These are phyloP conservation scores for Drosophila ananassae DNA, from an alignment of 1,140 invertebrate genomes.

Conservation along the genomic window DNA sequence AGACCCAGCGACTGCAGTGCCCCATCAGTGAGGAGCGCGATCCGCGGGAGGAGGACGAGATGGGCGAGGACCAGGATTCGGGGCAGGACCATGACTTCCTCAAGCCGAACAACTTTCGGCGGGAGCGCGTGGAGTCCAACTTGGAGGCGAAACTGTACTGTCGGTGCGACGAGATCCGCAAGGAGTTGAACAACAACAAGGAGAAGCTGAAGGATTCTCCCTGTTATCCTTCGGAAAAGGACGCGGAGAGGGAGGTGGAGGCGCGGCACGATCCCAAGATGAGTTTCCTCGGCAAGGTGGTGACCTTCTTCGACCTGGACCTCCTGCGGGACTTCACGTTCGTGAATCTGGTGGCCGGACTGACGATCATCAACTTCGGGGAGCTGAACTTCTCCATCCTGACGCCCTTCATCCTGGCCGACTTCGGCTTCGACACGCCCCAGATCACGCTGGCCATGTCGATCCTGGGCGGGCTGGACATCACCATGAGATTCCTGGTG, in stretches of 20 bases:
- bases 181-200: slow-evolving; percentile 32
- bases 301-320: slow-evolving; percentile 88
- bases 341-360: slow-evolving; percentile 88
- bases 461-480: slow-evolving; percentile 86
- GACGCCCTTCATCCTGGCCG: slow-evolving; percentile 88
- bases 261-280: slow-evolving; percentile 53
- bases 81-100: slow-evolving; percentile 41
- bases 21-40: slow-evolving; percentile 60
- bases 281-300: slow-evolving; percentile 84
- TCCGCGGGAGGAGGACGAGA: slow-evolving; percentile 7
- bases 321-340: slow-evolving; percentile 88
- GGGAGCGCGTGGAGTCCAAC: slow-evolving; percentile 69
- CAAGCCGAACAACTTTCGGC: slow-evolving; percentile 73
- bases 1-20: slow-evolving; percentile 52
- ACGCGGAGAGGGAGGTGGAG: neutral
- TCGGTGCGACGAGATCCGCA: slow-evolving; percentile 58
- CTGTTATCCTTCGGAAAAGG: slow-evolving; percentile 16
- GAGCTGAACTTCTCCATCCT: slow-evolving; percentile 89
- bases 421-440: slow-evolving; percentile 86
- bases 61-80: neutral
- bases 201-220: slow-evolving; percentile 10
- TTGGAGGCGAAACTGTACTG: slow-evolving; percentile 53
- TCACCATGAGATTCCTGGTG: slow-evolving; percentile 86
- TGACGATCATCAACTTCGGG: slow-evolving; percentile 88
- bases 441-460: slow-evolving; percentile 88